Percentiles rank a stretch among this genome's conserved stretches.
Evolutionary conservation across 2,888 invertebrate genomes (phyloP).

Genomic region (Chrysolina oricalcia): DNA sequence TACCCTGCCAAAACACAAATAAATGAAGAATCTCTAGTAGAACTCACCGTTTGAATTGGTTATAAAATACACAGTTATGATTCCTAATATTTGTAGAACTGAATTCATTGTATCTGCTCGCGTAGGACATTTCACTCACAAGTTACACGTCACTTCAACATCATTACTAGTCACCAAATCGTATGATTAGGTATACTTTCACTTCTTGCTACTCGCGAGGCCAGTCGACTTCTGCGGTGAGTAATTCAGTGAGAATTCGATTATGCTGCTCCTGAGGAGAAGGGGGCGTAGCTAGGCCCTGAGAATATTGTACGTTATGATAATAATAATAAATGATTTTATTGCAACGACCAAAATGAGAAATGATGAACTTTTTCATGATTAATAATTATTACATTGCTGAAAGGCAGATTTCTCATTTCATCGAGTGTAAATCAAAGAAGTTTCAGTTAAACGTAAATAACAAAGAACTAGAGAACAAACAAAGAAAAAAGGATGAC

Average conservation of each 20-base stretch:
- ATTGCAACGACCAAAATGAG: too few species aligned
- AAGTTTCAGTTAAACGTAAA: too few species aligned
- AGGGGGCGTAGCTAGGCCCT: too few species aligned
- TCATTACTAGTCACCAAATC: constrained; percentile 20
- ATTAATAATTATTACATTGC: too few species aligned
- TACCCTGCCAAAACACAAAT: neutral
- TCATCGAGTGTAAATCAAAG: too few species aligned
- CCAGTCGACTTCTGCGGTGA: neutral
- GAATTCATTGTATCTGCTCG: constrained; percentile 20
- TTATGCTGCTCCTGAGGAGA: neutral
- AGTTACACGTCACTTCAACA: constrained; percentile 7
- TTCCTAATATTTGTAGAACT: neutral
- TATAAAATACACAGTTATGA: constrained; percentile 1
- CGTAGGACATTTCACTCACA: constrained; percentile 10
- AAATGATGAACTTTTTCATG: too few species aligned
- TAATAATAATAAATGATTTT: too few species aligned
- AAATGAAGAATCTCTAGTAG: neutral
- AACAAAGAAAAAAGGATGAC: too few species aligned
- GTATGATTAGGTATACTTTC: constrained; percentile 14
- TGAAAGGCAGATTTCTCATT: too few species aligned
- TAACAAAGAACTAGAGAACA: too few species aligned
- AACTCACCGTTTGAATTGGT: constrained; percentile 21
- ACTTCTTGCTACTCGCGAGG: neutral
- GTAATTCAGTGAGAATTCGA: constrained; percentile 18
- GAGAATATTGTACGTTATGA: too few species aligned